These are phyloP conservation scores for Tinamus major DNA, from an alignment of 2,797 vertebrate genomes.

Conservation along the genomic window DNA sequence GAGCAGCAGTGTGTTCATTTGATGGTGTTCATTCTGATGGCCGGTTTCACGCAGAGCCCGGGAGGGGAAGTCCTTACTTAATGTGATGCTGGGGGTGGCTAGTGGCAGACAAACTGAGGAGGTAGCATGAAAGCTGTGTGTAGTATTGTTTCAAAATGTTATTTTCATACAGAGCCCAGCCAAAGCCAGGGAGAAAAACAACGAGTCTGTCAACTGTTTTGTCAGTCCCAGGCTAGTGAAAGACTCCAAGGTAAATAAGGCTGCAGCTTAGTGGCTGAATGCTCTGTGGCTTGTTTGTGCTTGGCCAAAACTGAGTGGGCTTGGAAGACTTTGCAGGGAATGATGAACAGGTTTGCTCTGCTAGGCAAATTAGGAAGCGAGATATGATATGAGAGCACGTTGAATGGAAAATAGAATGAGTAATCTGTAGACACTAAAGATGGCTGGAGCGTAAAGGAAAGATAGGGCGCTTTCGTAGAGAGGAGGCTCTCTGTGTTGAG, in stretches of 20 bases:
- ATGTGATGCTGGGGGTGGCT: background rate
- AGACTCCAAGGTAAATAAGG: background rate
- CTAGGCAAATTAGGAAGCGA: background rate
- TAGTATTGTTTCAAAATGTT: constrained; percentile 26
- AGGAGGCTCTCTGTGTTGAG: background rate
- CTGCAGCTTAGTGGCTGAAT: background rate
- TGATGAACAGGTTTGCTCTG: background rate
- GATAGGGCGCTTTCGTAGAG: background rate
- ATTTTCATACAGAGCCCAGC: background rate
- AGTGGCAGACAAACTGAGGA: background rate
- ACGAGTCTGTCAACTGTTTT: background rate
- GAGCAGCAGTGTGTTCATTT: constrained; percentile 45
- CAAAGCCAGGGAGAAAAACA: constrained; percentile 7
- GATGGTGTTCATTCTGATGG: constrained; percentile 45
- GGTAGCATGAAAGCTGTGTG: background rate
- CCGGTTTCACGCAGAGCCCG: constrained; percentile 4
- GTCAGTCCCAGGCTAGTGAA: background rate
- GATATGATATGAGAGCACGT: background rate
- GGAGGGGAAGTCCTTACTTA: constrained; percentile 7
- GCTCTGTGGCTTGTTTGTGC: background rate
- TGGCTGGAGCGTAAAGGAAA: background rate
- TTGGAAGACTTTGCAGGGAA: background rate
- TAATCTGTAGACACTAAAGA: background rate
- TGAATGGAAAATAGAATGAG: background rate
- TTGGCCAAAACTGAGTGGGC: background rate